Base-by-base conservation (phyloP, 2,113 vertebrate genomes). In the Bostrychus sinensis region DNA sequence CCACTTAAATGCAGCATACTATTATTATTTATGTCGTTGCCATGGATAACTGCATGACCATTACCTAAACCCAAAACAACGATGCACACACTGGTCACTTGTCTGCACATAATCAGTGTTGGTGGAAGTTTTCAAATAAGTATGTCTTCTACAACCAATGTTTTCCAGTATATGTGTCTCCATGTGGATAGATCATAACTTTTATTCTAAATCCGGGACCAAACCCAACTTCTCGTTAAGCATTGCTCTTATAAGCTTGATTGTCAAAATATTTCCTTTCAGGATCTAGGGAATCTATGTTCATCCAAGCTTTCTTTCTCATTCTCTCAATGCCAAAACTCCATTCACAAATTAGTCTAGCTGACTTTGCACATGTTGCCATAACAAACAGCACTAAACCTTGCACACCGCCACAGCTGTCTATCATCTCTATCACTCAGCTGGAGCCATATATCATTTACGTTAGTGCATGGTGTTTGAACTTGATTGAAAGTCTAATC, bases 401-500 rank as follows among this genome's bases (percentile, higher is more conserved):
- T 26, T 46, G 57, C 20, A 17, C 10, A 41, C 19, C 42, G 19
- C 8, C 10, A 32, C 57, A 39, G 43, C 11, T 41, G 22, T 43
- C 30, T 23, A n/a, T 43, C 39, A 7, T 36, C 57, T 56, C 11
- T 5, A 14, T 56, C 3, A 12, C 10, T 36, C 48, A 28, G 6
- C 16, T 30, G 25, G 3, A 8, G 48, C 2, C 48, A 30, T 28
- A 28, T 9, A 9, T 48, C 45, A n/a, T 51, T 51, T 38, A 4
- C 2, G 11, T 14, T 8, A 28, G 5, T 50, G 46, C 23, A 28
- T 28, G 46, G 46, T 50, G 46, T 25, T 51, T 28, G 48, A 51
- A 51, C 48, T 51, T n/a, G 45, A 25, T 25, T 14, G 25, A 38
- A 30, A 54, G 63, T 54, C 66, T 57, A 45, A 28, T 67, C 59